Conservation (phyloP, 2,888 invertebrate genomes). For the Oscheius onirici region DNA sequence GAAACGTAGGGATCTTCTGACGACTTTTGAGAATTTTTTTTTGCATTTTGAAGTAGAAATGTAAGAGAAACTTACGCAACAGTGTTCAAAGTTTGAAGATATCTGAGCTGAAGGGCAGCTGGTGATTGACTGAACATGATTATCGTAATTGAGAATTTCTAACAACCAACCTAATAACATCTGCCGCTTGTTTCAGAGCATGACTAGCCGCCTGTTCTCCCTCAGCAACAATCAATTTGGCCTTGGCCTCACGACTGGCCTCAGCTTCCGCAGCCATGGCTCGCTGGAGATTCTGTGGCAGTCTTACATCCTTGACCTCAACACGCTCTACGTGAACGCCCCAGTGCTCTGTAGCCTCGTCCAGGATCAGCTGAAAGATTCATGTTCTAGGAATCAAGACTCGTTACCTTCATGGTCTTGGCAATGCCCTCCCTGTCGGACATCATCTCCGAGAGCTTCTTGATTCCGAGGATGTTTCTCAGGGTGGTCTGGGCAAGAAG, state of each 20-base stretch:
- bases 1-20: neutral
- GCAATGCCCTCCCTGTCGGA: slow-evolving; percentile 94
- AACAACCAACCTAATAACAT: slow-evolving; percentile 72
- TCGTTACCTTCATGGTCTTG: slow-evolving; percentile 65
- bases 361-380: slow-evolving; percentile 71
- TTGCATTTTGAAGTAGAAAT: neutral
- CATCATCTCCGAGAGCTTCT: slow-evolving; percentile 93
- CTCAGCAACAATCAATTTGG: slow-evolving; percentile 88
- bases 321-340: slow-evolving; percentile 74
- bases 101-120: slow-evolving; percentile 90
- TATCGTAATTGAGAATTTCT: neutral
- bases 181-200: slow-evolving; percentile 92
- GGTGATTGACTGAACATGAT: slow-evolving; percentile 83
- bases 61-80: slow-evolving; percentile 74
- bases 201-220: slow-evolving; percentile 86
- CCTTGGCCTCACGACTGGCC: slow-evolving; percentile 84
- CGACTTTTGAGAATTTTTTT: neutral
- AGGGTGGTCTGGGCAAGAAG: slow-evolving; percentile 74
- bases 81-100: slow-evolving; percentile 90
- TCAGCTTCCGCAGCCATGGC: slow-evolving; percentile 97
- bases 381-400: neutral
- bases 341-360: slow-evolving; percentile 75
- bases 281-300: slow-evolving; percentile 89
- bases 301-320: slow-evolving; percentile 80
- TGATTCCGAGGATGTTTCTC: slow-evolving; percentile 76